Evolutionary conservation across 2,888 invertebrate species (phyloP), one percentile per base, ranked within the genome.

Genomic region (Disparrhopalites patrizii): DNA sequence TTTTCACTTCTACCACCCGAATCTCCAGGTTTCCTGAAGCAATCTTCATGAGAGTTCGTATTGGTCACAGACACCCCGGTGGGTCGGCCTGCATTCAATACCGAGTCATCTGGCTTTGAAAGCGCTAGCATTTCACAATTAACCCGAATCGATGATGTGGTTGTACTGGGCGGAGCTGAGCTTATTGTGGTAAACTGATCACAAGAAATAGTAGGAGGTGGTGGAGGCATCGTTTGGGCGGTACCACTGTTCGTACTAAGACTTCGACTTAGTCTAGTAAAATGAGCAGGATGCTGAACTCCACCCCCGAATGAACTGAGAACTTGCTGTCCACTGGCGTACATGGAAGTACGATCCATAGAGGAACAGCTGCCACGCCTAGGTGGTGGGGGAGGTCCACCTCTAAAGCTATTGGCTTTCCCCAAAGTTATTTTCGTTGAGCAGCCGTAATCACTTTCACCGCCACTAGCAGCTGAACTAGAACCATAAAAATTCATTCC

Each of bases 121-220:
- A 77, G 78, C 18, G 78, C 77, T n/a, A 77, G 78, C 65, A 77
- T 77, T n/a, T n/a, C n/a, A n/a, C n/a, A n/a, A 55, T 77, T 77
- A 55, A 76, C 76, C 5, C 51, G 36, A 40, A 66, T 70, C 38
- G 65, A 60, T 47, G 51, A 65, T 69, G 38, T 66, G 4, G 18
- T 28, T n/a, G n/a, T n/a, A n/a, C n/a, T n/a, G n/a, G n/a, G n/a
- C 13, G 50, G 23, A n/a, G 36, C 25, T 13, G 51, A 58, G 36
- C 64, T 57, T 62, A 57, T 50, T 55, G 51, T 67, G 57, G 51
- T 65, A 55, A 57, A 64, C 33, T 64, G 64, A 62, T 70, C 68
- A 67, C 67, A 70, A 20, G 66, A 66, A 15, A 69, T 62, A 28
- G 69, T 62, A 57, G 74, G 74, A 31, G 74, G 73, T 31, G 74